A percentile compares a stretch with the other conserved stretches of the same genome.
phyloP scores from a whole-genome alignment of 2,888 invertebrate genomes.

The Rhaphigaster nebulosa region DNA sequence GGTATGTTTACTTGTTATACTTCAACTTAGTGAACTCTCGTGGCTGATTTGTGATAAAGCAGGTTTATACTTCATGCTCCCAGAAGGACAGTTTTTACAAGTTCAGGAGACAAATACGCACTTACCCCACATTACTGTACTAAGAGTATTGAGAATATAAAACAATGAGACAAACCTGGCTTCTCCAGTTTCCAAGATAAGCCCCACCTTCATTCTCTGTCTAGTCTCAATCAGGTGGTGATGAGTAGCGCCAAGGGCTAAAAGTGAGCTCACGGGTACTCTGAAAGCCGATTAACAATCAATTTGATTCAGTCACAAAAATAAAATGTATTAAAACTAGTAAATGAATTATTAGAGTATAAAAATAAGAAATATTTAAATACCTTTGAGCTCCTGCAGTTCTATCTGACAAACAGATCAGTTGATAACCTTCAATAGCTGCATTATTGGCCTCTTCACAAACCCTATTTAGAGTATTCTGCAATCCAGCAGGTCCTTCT shows the following conservation, averaged over 20 bases:
- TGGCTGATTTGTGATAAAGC: too few relatives aligned
- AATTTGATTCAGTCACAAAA: background rate
- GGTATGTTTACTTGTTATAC: too few relatives aligned
- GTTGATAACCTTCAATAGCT: constrained; percentile 82
- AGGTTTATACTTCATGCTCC: too few relatives aligned
- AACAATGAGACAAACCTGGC: constrained; percentile 77
- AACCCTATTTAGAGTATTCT: constrained; percentile 83
- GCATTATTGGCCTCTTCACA: constrained; percentile 86
- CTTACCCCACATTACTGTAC: too few relatives aligned
- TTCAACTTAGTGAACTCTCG: too few relatives aligned
- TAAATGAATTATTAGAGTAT: background rate
- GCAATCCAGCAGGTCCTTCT: constrained; percentile 82
- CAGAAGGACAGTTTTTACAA: too few relatives aligned
- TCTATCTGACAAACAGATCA: constrained; percentile 88
- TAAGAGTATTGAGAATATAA: too few relatives aligned
- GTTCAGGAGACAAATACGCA: too few relatives aligned
- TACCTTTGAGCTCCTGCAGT: constrained; percentile 72
- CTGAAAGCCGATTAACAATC: constrained; percentile 67
- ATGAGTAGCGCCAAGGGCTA: constrained; percentile 93
- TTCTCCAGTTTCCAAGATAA: constrained; percentile 96
- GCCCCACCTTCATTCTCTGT: constrained; percentile 95
- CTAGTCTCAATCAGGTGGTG: constrained; percentile 95
- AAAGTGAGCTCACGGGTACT: constrained; percentile 83
- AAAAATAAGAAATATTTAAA: background rate
- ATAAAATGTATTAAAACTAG: too few relatives aligned